Evolutionary conservation across 2,113 vertebrate genomes (phyloP), one percentile per base, ranked within the genome.

Genomic region (Leptodactylus fuscus): DNA sequence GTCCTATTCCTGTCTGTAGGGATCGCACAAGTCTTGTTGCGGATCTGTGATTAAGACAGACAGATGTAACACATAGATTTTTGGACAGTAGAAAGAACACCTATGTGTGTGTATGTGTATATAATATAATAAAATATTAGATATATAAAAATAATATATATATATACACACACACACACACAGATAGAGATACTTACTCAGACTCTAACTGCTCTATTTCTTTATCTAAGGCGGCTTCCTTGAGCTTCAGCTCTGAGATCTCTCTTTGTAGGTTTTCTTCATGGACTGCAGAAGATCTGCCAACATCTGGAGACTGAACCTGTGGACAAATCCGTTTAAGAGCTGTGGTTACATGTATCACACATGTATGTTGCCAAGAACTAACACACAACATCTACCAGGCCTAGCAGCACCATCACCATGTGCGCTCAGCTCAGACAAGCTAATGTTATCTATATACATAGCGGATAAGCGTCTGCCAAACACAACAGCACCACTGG

Each of bases 151-250:
- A n/a, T n/a, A n/a, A n/a, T n/a, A n/a, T n/a, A n/a, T n/a, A n/a
- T n/a, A n/a, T n/a, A n/a, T n/a, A n/a, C n/a, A n/a, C n/a, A n/a
- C n/a, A n/a, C n/a, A n/a, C n/a, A n/a, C n/a, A n/a, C n/a, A n/a
- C n/a, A n/a, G n/a, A n/a, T n/a, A n/a, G n/a, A 27, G 75, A 51
- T 41, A 92, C 94, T 0, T 90, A 95, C 95, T 94, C 93, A 0
- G 92, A 87, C 34, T 89, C 1, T 1, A 95, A 60, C 0, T 91
- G 88, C 70, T 90, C 74, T 67, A 95, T 94, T 85, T 95, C 94
- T 58, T 87, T 69, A 41, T 95, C 93, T 51, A 95, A 85, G 82
- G 87, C 62, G 1, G 89, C 88, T 4, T 88, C 80, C 27, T 91
- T 95, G 77, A 29, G 76, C 65, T 88, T 92, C 74, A 95, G 90